phyloP scores from a whole-genome alignment of 2,113 vertebrate genomes.

The Xenus cinereus region DNA sequence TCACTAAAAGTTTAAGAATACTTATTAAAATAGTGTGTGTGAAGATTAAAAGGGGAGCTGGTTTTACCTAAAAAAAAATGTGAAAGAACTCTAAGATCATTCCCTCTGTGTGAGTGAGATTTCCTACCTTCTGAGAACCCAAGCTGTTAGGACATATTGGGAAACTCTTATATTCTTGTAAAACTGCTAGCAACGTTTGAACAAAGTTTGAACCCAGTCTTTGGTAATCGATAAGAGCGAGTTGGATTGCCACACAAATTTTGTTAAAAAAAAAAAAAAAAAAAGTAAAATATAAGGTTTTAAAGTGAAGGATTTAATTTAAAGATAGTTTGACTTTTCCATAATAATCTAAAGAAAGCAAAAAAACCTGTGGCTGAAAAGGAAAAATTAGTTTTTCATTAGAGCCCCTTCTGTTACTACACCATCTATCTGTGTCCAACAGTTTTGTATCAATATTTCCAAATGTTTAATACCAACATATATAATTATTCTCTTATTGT shows the following conservation, averaged over 20 bases:
- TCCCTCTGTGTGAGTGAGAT: neutral
- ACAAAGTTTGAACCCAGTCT: neutral
- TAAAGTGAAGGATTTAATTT: neutral
- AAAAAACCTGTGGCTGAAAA: neutral
- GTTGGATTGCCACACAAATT: neutral
- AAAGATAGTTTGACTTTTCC: neutral
- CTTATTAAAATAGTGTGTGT: neutral
- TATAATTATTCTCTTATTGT: neutral
- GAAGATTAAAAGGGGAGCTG: neutral
- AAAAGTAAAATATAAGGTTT: neutral
- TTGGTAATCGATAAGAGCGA: accelerated
- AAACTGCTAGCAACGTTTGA: neutral
- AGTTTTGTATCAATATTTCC: neutral
- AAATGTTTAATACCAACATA: neutral
- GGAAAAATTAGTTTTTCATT: neutral
- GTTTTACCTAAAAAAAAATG: neutral
- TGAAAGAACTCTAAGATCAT: neutral
- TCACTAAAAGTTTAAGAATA: neutral
- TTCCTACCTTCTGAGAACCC: neutral
- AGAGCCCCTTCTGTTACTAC: neutral
- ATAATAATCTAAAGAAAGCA: neutral
- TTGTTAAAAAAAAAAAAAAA: no score
- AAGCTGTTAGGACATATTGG: neutral
- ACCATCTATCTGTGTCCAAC: neutral
- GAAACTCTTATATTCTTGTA: neutral